phyloP scores from a whole-genome alignment of 2,113 vertebrate genomes.

The Dendrocopos noguchii region DNA sequence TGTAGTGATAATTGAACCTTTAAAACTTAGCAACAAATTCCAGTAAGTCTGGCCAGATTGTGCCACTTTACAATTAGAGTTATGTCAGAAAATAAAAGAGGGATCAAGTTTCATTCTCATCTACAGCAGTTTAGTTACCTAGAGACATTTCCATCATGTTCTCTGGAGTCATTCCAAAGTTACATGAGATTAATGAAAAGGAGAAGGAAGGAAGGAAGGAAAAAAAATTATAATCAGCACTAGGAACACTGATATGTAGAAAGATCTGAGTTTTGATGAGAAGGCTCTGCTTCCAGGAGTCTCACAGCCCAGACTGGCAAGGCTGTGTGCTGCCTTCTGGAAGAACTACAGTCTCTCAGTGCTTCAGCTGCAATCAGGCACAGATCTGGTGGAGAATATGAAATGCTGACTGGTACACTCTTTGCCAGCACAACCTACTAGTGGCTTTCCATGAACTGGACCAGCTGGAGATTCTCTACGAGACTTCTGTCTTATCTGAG shows the following conservation, averaged over 20 bases:
- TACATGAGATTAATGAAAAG: neutral
- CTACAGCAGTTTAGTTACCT: neutral
- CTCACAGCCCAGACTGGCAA: neutral
- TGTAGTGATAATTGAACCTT: neutral
- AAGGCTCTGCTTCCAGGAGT: neutral
- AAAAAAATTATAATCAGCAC: neutral
- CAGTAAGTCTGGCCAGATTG: neutral
- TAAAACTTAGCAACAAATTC: neutral
- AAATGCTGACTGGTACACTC: neutral
- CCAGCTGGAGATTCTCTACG: neutral
- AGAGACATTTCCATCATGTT: neutral
- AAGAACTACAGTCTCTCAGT: neutral
- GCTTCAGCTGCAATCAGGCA: neutral
- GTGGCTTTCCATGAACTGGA: neutral
- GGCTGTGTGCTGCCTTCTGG: neutral
- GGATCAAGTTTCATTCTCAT: neutral
- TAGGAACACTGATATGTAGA: neutral
- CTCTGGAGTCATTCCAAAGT: neutral
- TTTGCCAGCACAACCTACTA: neutral
- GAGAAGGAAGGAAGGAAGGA: no score
- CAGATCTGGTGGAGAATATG: neutral
- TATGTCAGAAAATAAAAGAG: neutral
- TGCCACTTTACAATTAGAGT: neutral
- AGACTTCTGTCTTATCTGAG: neutral
- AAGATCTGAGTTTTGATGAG: neutral